phyloP scores from a whole-genome alignment of 1,140 invertebrate genomes.

The Nylanderia fulva region DNA sequence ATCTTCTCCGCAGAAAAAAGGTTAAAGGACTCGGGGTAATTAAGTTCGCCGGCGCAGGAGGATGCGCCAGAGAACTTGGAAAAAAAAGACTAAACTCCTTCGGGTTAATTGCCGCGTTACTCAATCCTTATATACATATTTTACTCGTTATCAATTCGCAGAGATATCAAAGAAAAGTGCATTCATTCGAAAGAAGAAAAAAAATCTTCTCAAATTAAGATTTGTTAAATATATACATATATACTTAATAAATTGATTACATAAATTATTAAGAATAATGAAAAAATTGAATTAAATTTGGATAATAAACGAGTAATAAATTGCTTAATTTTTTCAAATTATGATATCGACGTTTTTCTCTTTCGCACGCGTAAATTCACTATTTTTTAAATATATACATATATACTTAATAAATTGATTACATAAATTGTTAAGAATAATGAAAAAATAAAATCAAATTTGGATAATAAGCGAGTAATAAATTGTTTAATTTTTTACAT shows the following conservation, averaged over 20 bases:
- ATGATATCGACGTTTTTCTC: neutral
- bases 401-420: neutral
- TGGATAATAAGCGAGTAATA: neutral
- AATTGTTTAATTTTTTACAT: neutral
- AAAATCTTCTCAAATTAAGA: neutral
- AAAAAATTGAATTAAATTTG: neutral
- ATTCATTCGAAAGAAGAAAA: neutral
- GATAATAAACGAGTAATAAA: neutral
- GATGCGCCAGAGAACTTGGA: neutral
- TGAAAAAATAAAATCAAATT: neutral
- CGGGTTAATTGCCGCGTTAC: conserved; percentile 54
- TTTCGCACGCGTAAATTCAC: neutral
- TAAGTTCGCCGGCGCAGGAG: conserved; percentile 9
- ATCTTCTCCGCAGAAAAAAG: conserved; percentile 6
- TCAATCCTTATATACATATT: neutral
- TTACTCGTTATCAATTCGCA: conserved; percentile 29
- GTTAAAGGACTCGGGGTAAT: conserved; percentile 38
- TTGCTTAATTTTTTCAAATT: neutral
- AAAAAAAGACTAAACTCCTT: conserved; percentile 24
- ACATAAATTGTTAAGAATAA: neutral
- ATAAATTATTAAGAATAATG: neutral
- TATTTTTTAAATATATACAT: too few species aligned
- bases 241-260: neutral
- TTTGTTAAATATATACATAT: too few species aligned
- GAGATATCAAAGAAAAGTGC: neutral